Conservation (phyloP, 2,888 invertebrate genomes). For the Tetranychus piercei region DNA sequence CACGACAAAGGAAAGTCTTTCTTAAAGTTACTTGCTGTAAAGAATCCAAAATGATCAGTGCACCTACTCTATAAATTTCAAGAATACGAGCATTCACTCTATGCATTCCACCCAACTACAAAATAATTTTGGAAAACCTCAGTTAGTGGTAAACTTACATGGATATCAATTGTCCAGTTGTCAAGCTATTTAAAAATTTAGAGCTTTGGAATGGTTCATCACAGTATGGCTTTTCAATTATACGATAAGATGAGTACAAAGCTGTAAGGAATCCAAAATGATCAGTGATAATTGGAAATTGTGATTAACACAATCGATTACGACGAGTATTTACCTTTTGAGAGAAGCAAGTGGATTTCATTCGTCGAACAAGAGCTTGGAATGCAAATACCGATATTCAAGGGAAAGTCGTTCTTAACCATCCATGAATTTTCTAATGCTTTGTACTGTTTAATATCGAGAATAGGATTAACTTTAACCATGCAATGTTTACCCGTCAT, state of each 20-base stretch:
- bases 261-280: not conserved
- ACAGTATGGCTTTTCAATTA: not conserved
- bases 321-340: not conserved
- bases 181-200: not conserved
- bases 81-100: not conserved
- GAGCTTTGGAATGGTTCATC: not conserved
- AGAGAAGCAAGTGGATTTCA: not conserved
- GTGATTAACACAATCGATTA: not conserved
- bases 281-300: not conserved
- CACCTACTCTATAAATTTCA: too few species aligned
- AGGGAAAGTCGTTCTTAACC: slow-evolving; percentile 4
- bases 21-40: not conserved
- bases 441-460: not conserved
- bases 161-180: not conserved
- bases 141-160: not conserved
- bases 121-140: not conserved
- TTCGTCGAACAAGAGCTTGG: slow-evolving; percentile 4
- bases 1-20: not conserved
- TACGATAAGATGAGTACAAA: not conserved
- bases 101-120: not conserved
- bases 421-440: not conserved
- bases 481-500: slow-evolving; percentile 11
- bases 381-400: slow-evolving; percentile 7
- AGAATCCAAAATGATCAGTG: not conserved
- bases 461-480: not conserved